Percentiles rank a stretch among this genome's conserved stretches.
phyloP scores from a whole-genome alignment of 2,113 vertebrate species.

The Scomber scombrus region DNA sequence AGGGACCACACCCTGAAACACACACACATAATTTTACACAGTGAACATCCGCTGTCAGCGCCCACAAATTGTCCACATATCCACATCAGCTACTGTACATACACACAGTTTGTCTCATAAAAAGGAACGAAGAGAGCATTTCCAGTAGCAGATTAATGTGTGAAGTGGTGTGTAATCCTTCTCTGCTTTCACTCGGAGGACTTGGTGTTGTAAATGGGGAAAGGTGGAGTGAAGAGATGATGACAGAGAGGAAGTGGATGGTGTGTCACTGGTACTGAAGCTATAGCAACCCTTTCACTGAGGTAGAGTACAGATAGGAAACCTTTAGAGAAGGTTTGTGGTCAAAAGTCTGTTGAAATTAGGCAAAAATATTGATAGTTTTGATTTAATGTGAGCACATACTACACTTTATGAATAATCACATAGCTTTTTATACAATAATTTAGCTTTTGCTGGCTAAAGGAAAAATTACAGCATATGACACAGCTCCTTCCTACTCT shows the following conservation, averaged over 20 bases:
- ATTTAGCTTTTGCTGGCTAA: no score
- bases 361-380: neutral
- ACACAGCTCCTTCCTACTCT: neutral
- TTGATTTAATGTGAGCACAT: neutral
- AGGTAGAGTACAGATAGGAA: neutral
- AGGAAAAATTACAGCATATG: no score
- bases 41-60: slow-evolving; percentile 12
- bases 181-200: slow-evolving; percentile 38
- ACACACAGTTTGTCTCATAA: neutral
- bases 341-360: slow-evolving; percentile 7
- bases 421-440: no score
- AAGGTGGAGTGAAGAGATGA: slow-evolving; percentile 27
- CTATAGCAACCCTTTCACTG: slow-evolving; percentile 46
- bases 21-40: neutral
- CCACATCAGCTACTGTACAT: slow-evolving; percentile 15
- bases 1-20: slow-evolving; percentile 58
- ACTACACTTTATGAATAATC: neutral
- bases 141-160: slow-evolving; percentile 50
- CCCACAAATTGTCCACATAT: slow-evolving; percentile 16
- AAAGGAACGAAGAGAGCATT: slow-evolving; percentile 37
- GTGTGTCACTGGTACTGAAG: slow-evolving; percentile 30
- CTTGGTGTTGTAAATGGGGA: slow-evolving; percentile 22
- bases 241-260: slow-evolving; percentile 44
- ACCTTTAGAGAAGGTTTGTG: neutral
- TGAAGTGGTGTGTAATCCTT: slow-evolving; percentile 53